Conservation (phyloP, 1,140 invertebrate species). For the Drosophila kepulauana region DNA sequence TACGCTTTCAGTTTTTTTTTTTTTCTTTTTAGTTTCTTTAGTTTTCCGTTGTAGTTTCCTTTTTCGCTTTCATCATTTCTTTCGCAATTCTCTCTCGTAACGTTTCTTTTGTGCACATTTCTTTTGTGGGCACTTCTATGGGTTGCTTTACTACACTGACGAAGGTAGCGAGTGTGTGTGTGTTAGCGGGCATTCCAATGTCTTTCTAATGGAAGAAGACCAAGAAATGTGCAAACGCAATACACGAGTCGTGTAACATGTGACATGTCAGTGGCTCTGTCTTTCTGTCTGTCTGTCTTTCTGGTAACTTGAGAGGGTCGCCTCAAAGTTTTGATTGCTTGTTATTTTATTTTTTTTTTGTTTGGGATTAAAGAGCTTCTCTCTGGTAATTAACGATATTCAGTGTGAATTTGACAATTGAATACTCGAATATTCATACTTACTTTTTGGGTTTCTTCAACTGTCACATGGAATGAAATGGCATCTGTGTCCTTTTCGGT, state of each 20-base stretch:
- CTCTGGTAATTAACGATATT: slow-evolving; percentile 16
- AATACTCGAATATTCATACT: slow-evolving; percentile 1
- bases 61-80: slow-evolving; percentile 27
- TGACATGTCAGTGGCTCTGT: slow-evolving; percentile 19
- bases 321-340: slow-evolving; percentile 63
- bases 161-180: slow-evolving; percentile 38
- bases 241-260: background rate
- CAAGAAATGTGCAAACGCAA: slow-evolving; percentile 68
- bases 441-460: slow-evolving; percentile 42
- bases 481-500: slow-evolving; percentile 28
- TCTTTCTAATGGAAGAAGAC: slow-evolving; percentile 83
- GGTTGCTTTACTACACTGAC: slow-evolving; percentile 36
- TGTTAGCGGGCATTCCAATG: slow-evolving; percentile 61
- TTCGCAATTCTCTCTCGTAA: slow-evolving; percentile 61
- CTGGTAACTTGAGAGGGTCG: slow-evolving; percentile 53
- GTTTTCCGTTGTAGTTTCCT: slow-evolving; percentile 23
- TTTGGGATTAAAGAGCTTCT: slow-evolving; percentile 29
- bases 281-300: background rate
- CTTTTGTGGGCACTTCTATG: slow-evolving; percentile 67
- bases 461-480: slow-evolving; percentile 17
- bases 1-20: background rate
- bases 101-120: slow-evolving; percentile 38
- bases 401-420: slow-evolving; percentile 2
- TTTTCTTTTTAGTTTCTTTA: background rate
- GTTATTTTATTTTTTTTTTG: background rate